phyloP scores from a whole-genome alignment of 2,888 invertebrate species.

The Protula sp. region DNA sequence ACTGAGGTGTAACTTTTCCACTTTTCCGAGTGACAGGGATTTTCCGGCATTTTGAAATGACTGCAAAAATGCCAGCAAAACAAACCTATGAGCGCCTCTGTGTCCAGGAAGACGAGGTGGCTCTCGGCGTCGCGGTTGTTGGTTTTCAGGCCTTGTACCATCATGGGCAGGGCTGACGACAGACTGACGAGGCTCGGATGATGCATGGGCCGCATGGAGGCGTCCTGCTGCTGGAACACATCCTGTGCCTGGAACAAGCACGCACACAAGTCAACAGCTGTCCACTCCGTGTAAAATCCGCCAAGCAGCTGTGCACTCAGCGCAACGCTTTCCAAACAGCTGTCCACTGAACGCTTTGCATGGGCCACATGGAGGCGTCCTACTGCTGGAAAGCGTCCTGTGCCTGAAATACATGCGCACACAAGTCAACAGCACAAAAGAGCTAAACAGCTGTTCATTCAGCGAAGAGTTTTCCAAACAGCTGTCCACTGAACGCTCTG shows the following conservation, averaged over 20 bases:
- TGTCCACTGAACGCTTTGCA: too few relatives aligned
- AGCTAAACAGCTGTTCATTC: not conserved
- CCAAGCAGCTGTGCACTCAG: too few relatives aligned
- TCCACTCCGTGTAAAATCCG: too few relatives aligned
- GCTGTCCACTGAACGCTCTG: too few relatives aligned
- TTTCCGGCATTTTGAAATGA: too few relatives aligned
- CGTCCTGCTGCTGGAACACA: not conserved
- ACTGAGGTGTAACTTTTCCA: too few relatives aligned
- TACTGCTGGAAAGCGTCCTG: constrained; percentile 31
- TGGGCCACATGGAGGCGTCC: too few relatives aligned
- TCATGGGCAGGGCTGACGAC: constrained; percentile 22
- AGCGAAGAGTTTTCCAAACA: too few relatives aligned
- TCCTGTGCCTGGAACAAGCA: not conserved
- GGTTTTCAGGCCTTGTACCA: constrained; percentile 86
- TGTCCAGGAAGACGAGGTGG: constrained; percentile 95
- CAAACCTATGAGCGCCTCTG: constrained; percentile 89
- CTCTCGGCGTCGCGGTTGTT: constrained; percentile 92
- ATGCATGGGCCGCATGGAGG: not conserved
- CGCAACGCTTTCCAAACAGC: too few relatives aligned
- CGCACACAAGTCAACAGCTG: too few relatives aligned
- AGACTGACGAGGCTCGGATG: constrained; percentile 28
- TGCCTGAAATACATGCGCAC: constrained; percentile 2
- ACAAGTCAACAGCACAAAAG: not conserved
- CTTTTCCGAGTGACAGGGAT: too few relatives aligned
- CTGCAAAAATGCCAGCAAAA: too few relatives aligned